Percentiles rank a stretch among this genome's conserved stretches.
These are phyloP conservation scores for Allophyes oxyacanthae DNA, from an alignment of 2,888 invertebrate genomes.

Conservation along the genomic window DNA sequence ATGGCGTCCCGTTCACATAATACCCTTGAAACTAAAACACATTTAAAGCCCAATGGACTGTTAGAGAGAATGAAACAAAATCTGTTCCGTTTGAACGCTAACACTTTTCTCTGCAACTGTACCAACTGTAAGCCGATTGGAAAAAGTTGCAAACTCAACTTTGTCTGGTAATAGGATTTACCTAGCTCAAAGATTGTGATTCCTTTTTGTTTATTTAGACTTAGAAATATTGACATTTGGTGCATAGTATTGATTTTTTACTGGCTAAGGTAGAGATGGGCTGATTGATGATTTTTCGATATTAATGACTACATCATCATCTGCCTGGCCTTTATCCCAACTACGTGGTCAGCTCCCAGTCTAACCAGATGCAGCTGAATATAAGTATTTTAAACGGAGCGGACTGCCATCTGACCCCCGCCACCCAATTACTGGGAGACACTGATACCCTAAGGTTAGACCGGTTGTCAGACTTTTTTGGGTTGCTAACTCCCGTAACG, in stretches of 20 bases:
- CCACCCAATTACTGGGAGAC: too few relatives aligned
- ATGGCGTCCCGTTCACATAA: background rate
- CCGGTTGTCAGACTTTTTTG: too few relatives aligned
- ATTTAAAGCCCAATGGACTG: constrained; percentile 23
- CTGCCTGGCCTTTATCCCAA: too few relatives aligned
- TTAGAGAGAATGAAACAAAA: constrained; percentile 26
- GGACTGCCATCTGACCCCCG: too few relatives aligned
- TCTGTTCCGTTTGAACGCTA: constrained; percentile 24
- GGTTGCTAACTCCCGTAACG: too few relatives aligned
- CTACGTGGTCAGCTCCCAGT: too few relatives aligned
- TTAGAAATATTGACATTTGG: constrained; percentile 7
- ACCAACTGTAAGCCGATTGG: constrained; percentile 73
- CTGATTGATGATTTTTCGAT: too few relatives aligned
- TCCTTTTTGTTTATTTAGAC: constrained; percentile 54
- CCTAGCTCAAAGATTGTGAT: constrained; percentile 60
- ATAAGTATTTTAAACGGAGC: too few relatives aligned
- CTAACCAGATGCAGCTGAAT: too few relatives aligned
- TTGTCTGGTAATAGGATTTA: constrained; percentile 70
- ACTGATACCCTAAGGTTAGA: too few relatives aligned
- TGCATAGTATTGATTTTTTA: constrained; percentile 19
- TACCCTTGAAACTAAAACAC: constrained; percentile 13
- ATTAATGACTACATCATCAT: too few relatives aligned
- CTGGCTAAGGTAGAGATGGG: too few relatives aligned
- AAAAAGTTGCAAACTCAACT: constrained; percentile 71
- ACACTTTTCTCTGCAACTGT: constrained; percentile 45